Evolutionary conservation across 1,140 invertebrate genomes (phyloP).

Genomic region (Drosophila guanche): DNA sequence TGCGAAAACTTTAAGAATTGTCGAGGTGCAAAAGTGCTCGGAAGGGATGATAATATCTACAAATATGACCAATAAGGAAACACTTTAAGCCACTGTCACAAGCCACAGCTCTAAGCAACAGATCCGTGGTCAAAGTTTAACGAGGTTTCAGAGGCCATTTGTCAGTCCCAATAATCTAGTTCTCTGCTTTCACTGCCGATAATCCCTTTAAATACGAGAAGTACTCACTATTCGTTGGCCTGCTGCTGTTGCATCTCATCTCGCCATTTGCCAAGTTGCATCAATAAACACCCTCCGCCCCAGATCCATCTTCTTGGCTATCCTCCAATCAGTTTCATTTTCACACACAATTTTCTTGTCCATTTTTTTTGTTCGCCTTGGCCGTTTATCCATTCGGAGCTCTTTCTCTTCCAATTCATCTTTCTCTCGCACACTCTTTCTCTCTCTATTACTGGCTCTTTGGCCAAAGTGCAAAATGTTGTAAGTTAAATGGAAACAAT

Average conservation of each 20-base stretch:
- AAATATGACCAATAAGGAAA: too few species aligned
- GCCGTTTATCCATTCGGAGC: constrained; percentile 61
- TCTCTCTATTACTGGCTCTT: constrained; percentile 32
- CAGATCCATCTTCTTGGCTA: constrained; percentile 1
- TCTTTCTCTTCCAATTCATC: constrained; percentile 29
- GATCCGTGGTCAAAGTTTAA: too few species aligned
- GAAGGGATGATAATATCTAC: neutral
- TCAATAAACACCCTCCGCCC: constrained; percentile 39
- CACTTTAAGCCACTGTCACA: too few species aligned
- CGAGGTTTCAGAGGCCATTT: too few species aligned
- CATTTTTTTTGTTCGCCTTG: constrained; percentile 38
- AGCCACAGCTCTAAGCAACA: too few species aligned
- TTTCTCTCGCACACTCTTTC: constrained; percentile 14
- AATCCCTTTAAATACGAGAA: constrained; percentile 26
- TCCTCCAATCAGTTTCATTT: constrained; percentile 74
- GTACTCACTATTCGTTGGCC: constrained; percentile 5
- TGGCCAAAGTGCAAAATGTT: constrained; percentile 76
- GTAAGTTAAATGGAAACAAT: constrained; percentile 82
- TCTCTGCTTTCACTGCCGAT: constrained; percentile 12
- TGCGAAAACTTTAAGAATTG: constrained; percentile 10
- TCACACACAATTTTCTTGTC: constrained; percentile 72
- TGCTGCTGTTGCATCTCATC: constrained; percentile 10
- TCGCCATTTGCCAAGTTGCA: constrained; percentile 34
- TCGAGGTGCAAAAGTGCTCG: neutral
- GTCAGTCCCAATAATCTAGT: neutral